Evolutionary conservation across 2,113 vertebrate genomes (phyloP).

Genomic region (Capreolus pygargus): DNA sequence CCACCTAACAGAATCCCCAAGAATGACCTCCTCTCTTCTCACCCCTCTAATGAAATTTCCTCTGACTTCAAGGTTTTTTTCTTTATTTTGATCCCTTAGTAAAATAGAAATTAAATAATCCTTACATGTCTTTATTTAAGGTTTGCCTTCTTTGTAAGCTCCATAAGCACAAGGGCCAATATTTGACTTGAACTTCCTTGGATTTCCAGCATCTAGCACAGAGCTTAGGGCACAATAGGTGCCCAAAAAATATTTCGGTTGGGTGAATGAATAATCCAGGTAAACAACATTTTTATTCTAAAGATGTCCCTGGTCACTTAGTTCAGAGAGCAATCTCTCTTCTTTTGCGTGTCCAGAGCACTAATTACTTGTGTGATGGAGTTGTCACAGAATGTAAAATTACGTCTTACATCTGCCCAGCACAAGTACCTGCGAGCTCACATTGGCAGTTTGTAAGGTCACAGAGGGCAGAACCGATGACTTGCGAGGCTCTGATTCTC

Average conservation of each 20-base stretch:
- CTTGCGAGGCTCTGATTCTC: accelerated
- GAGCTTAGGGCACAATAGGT: background rate
- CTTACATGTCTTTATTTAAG: background rate
- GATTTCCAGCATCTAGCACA: background rate
- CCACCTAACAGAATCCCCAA: background rate
- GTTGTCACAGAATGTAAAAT: background rate
- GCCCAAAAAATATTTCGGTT: background rate
- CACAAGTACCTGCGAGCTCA: background rate
- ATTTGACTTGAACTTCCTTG: background rate
- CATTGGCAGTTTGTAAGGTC: background rate
- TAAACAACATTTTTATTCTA: background rate
- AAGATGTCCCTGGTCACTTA: background rate
- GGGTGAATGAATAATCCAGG: background rate
- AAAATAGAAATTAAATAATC: background rate
- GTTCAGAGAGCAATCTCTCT: background rate
- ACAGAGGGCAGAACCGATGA: background rate
- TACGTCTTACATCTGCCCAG: too few relatives aligned
- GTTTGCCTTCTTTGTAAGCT: background rate
- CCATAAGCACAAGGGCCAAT: background rate
- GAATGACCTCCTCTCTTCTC: background rate
- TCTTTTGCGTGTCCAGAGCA: background rate
- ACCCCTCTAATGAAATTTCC: background rate
- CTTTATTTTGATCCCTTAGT: background rate
- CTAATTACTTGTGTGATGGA: background rate
- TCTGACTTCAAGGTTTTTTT: background rate